Percentiles rank a stretch among this genome's conserved stretches.
phyloP scores from a whole-genome alignment of 1,140 invertebrate species.

The Nephila pilipes region DNA sequence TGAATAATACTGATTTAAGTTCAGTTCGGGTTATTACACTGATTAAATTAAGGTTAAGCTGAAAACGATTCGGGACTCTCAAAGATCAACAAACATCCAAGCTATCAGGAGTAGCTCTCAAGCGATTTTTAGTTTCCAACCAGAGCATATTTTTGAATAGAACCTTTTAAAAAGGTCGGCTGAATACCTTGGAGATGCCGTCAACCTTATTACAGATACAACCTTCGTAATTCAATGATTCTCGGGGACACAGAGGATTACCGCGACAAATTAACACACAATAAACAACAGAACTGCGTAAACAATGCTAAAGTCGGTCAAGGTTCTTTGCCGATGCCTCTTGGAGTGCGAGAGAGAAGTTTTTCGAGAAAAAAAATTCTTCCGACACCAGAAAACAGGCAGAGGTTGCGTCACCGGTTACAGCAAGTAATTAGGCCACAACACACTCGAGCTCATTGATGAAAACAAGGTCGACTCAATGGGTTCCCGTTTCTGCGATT shows the following conservation, averaged over 20 bases:
- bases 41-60: too few relatives aligned
- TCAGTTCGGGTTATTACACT: too few relatives aligned
- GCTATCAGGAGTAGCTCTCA: too few relatives aligned
- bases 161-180: too few relatives aligned
- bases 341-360: neutral
- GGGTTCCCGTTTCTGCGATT: slow-evolving; percentile 24
- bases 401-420: slow-evolving; percentile 9
- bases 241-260: neutral
- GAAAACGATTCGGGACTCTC: too few relatives aligned
- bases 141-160: too few relatives aligned
- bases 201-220: neutral
- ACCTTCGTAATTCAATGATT: neutral
- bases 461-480: slow-evolving; percentile 19
- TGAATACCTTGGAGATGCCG: too few relatives aligned
- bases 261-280: neutral
- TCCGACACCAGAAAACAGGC: neutral
- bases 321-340: neutral
- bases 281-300: neutral
- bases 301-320: slow-evolving; percentile 30
- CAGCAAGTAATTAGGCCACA: slow-evolving; percentile 16
- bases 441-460: slow-evolving; percentile 9
- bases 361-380: neutral
- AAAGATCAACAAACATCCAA: too few relatives aligned
- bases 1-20: too few relatives aligned
- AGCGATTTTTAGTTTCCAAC: too few relatives aligned